Evolutionary conservation across 2,113 vertebrate species (phyloP), one percentile per base, ranked within the genome.

Genomic region (Pedionomus torquatus): DNA sequence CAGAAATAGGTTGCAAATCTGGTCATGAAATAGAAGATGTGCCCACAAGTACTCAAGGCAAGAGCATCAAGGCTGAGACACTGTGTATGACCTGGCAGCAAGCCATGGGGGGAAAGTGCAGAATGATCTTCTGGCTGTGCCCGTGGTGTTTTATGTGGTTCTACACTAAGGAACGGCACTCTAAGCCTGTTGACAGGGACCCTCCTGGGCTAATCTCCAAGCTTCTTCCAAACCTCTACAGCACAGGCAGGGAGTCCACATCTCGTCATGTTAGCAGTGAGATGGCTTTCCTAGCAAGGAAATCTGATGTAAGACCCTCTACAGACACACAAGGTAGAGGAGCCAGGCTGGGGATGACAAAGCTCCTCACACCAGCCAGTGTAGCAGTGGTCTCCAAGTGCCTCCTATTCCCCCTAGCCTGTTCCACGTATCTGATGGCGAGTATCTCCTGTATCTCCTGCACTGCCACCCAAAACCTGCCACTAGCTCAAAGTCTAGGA

Each of bases 131-230:
- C n/a, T 55, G 19, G 30, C 37, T 75, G 5, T 49, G 28, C n/a
- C 41, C 11, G 31, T 3, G 51, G 41, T 16, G 7, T 41, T 89
- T 78, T n/a, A 28, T 8, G 1, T 46, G 28, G 37, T 17, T 51
- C 20, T 63, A 8, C 35, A 68, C 7, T 37, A 74, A 78, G 54
- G 11, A 81, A 33, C 0, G 1, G 25, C 33, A 78, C 5, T 9
- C 26, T 81, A 51, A 87, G 2, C 13, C 26, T 76, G 48, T 19
- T 1, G 3, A 37, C 30, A 30, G 0, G 1, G 0, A 2, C 7
- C 21, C n/a, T 76, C 14, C 11, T 33, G 14, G 16, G 26, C 31
- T 87, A 37, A 39, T 13, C 65, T 83, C 43, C 49, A 33, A 25
- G 28, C 20, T 87, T 21, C 24, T 76, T 87, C 52, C 52, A 33